Evolutionary conservation across 2,888 invertebrate species (phyloP).

Genomic region (Ypsolopha scabrella): DNA sequence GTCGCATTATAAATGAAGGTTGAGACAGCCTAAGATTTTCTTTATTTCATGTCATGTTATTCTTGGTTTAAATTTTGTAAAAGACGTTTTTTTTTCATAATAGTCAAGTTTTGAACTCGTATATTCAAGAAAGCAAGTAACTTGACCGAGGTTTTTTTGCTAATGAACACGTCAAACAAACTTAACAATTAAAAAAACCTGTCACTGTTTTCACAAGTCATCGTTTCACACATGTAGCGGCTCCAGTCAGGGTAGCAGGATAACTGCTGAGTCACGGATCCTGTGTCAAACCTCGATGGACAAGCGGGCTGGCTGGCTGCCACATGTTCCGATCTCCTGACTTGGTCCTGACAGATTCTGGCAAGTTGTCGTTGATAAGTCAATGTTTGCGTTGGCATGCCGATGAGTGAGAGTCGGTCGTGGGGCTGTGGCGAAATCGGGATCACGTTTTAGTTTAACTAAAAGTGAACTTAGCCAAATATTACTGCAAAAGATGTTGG

Average conservation of each 20-base stretch:
- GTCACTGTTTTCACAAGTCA: conserved; percentile 49
- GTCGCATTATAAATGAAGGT: too few relatives aligned
- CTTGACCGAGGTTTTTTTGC: too few relatives aligned
- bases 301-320: conserved; percentile 41
- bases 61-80: too few relatives aligned
- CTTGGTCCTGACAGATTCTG: neutral
- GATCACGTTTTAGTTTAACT: too few relatives aligned
- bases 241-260: conserved; percentile 25
- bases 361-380: neutral
- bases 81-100: too few relatives aligned
- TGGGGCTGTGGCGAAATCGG: neutral
- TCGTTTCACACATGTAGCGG: conserved; percentile 40
- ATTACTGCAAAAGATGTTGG: too few relatives aligned
- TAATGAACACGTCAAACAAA: too few relatives aligned
- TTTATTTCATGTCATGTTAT: too few relatives aligned
- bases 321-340: conserved; percentile 30
- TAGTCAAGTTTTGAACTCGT: too few relatives aligned
- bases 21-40: too few relatives aligned
- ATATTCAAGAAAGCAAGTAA: too few relatives aligned
- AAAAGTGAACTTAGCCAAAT: too few relatives aligned
- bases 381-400: neutral
- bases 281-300: conserved; percentile 64
- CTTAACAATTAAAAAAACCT: conserved; percentile 53
- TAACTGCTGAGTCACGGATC: conserved; percentile 49
- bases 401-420: neutral